These are phyloP conservation scores for Coryphaenoides rupestris DNA, from an alignment of 2,113 vertebrate species.

Conservation along the genomic window DNA sequence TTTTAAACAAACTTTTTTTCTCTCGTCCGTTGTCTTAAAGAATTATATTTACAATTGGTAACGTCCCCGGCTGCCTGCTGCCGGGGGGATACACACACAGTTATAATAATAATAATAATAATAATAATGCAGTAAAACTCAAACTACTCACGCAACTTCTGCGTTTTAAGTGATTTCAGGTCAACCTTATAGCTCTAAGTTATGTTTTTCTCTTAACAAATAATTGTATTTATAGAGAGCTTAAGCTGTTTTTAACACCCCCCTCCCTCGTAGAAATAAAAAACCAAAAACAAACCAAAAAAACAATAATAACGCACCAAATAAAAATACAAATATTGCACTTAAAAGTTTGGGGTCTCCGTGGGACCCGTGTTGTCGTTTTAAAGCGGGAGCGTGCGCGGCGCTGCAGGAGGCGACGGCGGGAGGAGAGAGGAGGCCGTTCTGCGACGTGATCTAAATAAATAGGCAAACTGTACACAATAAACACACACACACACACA, in stretches of 20 bases:
- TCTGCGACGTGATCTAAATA: conserved; percentile 84
- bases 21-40: conserved; percentile 67
- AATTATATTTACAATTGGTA: conserved; percentile 80
- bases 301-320: conserved; percentile 56
- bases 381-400: conserved; percentile 61
- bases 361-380: conserved; percentile 65
- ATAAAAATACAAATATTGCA: conserved; percentile 84
- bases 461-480: conserved; percentile 76
- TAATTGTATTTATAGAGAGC: conserved; percentile 69
- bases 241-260: conserved; percentile 60
- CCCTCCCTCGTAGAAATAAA: conserved; percentile 45
- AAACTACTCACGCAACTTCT: conserved; percentile 61
- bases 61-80: conserved; percentile 79
- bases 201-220: conserved; percentile 62
- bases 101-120: conserved; percentile 70
- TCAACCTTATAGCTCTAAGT: conserved; percentile 70
- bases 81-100: conserved; percentile 57
- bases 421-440: conserved; percentile 60
- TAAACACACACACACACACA: too few relatives aligned
- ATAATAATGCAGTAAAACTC: conserved; percentile 34
- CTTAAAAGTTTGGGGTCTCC: conserved; percentile 79
- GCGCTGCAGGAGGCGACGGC: conserved; percentile 45
- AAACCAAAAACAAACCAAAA: conserved; percentile 64
- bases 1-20: conserved; percentile 54
- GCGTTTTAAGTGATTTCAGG: conserved; percentile 62